These are phyloP conservation scores for Tichodroma muraria DNA, from an alignment of 2,113 vertebrate species.

Conservation along the genomic window DNA sequence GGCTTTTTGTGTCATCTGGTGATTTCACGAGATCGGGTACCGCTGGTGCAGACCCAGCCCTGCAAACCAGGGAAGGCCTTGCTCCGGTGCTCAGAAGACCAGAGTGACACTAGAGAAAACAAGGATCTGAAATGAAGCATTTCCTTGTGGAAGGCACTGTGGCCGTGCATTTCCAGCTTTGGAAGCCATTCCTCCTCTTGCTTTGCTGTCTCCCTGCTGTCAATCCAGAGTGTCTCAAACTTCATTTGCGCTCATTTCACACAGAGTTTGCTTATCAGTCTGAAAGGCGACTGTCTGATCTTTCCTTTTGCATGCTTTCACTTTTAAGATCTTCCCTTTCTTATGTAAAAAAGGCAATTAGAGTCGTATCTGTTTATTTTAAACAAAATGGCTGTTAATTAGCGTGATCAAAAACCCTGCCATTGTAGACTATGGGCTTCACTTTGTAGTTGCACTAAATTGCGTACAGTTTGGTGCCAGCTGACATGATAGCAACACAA, in stretches of 20 bases:
- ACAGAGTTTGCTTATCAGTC: constrained; percentile 69
- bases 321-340: constrained; percentile 99
- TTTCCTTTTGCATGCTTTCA: constrained; percentile 82
- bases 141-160: neutral
- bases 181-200: neutral
- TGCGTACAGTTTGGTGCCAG: constrained; percentile 86
- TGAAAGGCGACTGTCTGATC: constrained; percentile 83
- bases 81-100: neutral
- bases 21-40: neutral
- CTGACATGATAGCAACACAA: constrained; percentile 89
- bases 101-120: neutral
- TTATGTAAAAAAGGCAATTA: constrained; percentile 99
- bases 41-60: neutral
- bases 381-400: constrained; percentile 99
- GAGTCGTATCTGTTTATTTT: constrained; percentile 99
- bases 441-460: constrained; percentile 93
- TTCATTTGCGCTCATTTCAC: constrained; percentile 63
- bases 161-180: neutral
- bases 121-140: neutral
- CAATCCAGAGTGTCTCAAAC: constrained; percentile 38
- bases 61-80: neutral
- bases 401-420: constrained; percentile 95
- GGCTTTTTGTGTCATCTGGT: neutral
- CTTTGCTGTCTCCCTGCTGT: constrained; percentile 28
- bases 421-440: constrained; percentile 85